These are phyloP conservation scores for Crotalus horridus DNA, from an alignment of 2,113 vertebrate species.

Conservation along the genomic window DNA sequence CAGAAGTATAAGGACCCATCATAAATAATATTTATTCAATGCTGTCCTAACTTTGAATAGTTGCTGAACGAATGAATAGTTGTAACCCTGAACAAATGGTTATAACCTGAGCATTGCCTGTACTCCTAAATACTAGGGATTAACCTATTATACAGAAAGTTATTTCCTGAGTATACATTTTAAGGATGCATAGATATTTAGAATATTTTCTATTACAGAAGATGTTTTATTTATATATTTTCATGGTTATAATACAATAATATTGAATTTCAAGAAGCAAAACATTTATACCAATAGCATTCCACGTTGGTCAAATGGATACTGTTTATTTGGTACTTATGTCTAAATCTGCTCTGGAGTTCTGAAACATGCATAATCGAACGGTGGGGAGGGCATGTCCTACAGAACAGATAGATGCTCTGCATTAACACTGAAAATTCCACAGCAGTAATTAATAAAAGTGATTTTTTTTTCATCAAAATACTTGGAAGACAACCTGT, in stretches of 20 bases:
- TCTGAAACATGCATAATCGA: neutral
- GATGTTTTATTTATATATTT: neutral
- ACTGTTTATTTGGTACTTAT: neutral
- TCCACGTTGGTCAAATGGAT: neutral
- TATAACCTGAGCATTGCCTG: neutral
- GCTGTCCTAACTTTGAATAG: neutral
- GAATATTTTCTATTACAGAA: neutral
- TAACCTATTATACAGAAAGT: neutral
- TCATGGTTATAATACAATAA: neutral
- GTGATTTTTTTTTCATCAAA: neutral
- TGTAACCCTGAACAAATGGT: neutral
- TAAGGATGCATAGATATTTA: neutral
- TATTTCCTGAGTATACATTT: neutral
- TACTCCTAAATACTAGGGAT: neutral
- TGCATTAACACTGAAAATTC: neutral
- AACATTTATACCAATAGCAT: neutral
- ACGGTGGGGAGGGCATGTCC: neutral
- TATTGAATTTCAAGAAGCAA: neutral
- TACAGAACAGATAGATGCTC: neutral
- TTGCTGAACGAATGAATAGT: neutral
- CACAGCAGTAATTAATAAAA: neutral
- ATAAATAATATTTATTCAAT: neutral
- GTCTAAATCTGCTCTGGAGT: neutral
- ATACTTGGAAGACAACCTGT: neutral
- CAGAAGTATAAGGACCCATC: neutral